These are phyloP conservation scores for Dissostichus mawsoni DNA, from an alignment of 2,113 vertebrate species.

Conservation along the genomic window DNA sequence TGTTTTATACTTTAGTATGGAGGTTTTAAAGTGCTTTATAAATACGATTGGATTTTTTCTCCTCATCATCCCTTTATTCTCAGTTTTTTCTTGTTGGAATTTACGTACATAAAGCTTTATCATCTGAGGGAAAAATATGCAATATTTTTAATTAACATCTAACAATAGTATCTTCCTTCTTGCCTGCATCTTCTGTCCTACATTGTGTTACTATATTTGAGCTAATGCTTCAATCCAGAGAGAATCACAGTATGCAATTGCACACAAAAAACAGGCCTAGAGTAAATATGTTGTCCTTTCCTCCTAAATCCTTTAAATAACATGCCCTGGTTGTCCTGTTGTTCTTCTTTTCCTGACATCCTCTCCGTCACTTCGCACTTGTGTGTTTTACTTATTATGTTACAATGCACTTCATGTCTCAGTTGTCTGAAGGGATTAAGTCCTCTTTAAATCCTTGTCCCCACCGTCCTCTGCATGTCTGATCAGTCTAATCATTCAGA, in stretches of 20 bases:
- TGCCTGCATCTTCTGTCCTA: not conserved
- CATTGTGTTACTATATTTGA: conserved; percentile 26
- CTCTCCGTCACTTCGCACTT: not conserved
- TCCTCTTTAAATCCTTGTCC: not conserved
- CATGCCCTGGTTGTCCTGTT: not conserved
- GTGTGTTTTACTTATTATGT: conserved; percentile 23
- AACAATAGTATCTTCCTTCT: not conserved
- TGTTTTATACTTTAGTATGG: no score
- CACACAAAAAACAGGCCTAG: not conserved
- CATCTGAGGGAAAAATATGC: not conserved
- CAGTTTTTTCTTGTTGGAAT: not conserved
- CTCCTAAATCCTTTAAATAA: not conserved
- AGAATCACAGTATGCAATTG: conserved; percentile 17
- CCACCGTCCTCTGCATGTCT: conserved; percentile 4
- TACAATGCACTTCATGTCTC: conserved; percentile 22
- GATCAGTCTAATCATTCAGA: conserved; percentile 8
- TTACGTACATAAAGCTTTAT: conserved; percentile 13
- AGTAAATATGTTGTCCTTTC: not conserved
- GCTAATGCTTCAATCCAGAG: not conserved
- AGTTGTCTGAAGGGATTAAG: conserved; percentile 37
- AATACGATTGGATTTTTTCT: not conserved
- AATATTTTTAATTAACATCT: conserved; percentile 22
- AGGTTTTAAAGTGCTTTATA: no score
- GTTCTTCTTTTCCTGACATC: not conserved
- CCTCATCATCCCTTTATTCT: not conserved